These are phyloP conservation scores for Galeruca laticollis DNA, from an alignment of 2,888 invertebrate species.

Conservation along the genomic window DNA sequence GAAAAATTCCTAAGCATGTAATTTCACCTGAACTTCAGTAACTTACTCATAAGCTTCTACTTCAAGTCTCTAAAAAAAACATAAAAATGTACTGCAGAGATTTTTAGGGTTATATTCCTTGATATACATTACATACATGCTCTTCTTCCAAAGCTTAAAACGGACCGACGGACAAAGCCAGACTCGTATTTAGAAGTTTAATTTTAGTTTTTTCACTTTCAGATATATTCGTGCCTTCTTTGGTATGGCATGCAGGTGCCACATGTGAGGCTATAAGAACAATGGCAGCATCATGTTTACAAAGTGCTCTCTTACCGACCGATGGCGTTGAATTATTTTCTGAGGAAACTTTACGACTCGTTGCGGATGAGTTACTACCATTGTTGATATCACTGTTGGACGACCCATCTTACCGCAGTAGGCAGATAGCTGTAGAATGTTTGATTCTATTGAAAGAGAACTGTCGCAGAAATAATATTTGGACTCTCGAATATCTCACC, in stretches of 20 bases:
- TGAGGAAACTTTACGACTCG: conserved; percentile 32
- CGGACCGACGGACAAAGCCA: too few relatives aligned
- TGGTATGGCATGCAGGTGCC: conserved; percentile 84
- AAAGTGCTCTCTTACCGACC: conserved; percentile 72
- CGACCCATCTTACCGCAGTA: conserved; percentile 74
- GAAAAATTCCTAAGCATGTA: too few relatives aligned
- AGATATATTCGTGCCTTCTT: conserved; percentile 78
- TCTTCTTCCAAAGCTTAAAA: too few relatives aligned
- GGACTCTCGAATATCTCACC: conserved; percentile 71
- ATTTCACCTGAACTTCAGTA: too few relatives aligned
- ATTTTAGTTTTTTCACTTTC: conserved; percentile 38
- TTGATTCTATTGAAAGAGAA: conserved; percentile 66
- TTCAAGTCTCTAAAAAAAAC: too few relatives aligned
- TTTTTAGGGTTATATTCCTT: too few relatives aligned
- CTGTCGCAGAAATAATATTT: conserved; percentile 62
- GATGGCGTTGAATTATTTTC: conserved; percentile 55
- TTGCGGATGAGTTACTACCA: conserved; percentile 68
- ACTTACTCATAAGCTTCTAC: too few relatives aligned
- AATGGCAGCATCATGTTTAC: conserved; percentile 80
- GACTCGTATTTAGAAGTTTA: too few relatives aligned
- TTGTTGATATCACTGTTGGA: conserved; percentile 73
- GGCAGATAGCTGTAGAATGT: conserved; percentile 74
- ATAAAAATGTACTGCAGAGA: too few relatives aligned
- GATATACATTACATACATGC: too few relatives aligned
- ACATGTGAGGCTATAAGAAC: conserved; percentile 83